Base-by-base conservation (phyloP, 2,113 vertebrate species). In the Proterorhinus semilunaris region DNA sequence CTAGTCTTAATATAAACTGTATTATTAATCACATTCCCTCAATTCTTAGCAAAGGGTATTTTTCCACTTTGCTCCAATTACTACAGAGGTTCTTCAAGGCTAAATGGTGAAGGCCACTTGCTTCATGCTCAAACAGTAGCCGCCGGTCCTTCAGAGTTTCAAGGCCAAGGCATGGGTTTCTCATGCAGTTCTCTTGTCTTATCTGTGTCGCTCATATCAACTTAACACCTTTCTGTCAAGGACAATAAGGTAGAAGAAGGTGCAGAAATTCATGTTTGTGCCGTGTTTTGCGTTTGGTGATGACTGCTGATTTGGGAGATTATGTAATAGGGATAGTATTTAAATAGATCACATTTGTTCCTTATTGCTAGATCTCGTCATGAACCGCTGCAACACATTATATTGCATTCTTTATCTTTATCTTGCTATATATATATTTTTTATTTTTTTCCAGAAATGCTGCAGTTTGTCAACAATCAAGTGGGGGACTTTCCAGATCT, bases 401-500 rank as follows among this genome's bases (percentile, higher is more conserved):
- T 47, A 47, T 47, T 47, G 7, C 7, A 8, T 47, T 47, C 46
- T 47, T 47, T 6, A 47, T 47, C 10, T 47, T 47, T 21, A 21
- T 47, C 10, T 47, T 8, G 11, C 49, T 51, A 51, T 7, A 61
- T n/a, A 2, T 61, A 4, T n/a, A 5, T 8, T 83, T 63, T 65
- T 11, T 71, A 11, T 8, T 1, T 66, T 6, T 68, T 63, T 62
- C 78, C 93, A 99, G 98, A 99, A 85, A 98, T 99, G 96, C 92
- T 99, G 76, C 95, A 98, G 92, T 98, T 98, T 9, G 96, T 99
- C 90, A 99, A 94, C 88, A 98, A 97, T 85, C 96, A 98, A 84
- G 94, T 93, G 50, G 96, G 95, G 4, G 97, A 99, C 76, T 98
- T 99, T 49, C 92, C 95, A 0, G 98, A 99, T 82, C 74, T 99